Percentiles rank a stretch among this genome's conserved stretches.
phyloP scores from a whole-genome alignment of 2,113 vertebrate species.

The Emydocephalus ijimae region DNA sequence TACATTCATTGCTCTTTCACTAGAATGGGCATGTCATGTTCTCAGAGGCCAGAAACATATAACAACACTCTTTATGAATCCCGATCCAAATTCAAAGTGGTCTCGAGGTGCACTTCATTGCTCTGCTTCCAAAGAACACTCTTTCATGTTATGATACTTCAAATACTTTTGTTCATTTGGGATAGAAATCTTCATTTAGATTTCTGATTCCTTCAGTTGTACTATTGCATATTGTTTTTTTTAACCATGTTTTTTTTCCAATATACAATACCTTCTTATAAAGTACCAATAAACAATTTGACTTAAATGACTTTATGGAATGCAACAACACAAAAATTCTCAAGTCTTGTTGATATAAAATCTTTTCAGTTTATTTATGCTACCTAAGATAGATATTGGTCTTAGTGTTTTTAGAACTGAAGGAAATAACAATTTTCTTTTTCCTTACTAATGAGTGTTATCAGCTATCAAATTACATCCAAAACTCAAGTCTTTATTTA shows the following conservation, averaged over 20 bases:
- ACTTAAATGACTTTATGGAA: neutral
- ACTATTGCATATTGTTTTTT: neutral
- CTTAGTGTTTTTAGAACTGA: neutral
- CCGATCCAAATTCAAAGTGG: neutral
- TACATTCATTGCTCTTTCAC: neutral
- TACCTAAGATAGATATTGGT: neutral
- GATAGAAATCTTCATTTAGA: neutral
- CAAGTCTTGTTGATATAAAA: neutral
- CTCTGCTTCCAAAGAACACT: neutral
- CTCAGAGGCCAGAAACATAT: neutral
- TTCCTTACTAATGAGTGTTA: neutral
- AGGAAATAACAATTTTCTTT: neutral
- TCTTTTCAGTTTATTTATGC: neutral
- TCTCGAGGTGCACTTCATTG: too few relatives aligned
- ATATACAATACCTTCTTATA: neutral
- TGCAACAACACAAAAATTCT: neutral
- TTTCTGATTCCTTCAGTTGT: neutral
- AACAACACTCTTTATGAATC: neutral
- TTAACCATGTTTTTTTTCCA: too few relatives aligned
- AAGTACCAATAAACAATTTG: neutral
- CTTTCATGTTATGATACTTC: neutral
- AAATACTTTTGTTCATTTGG: neutral
- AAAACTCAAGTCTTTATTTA: neutral
- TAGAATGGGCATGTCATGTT: neutral
- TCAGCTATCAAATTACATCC: neutral